Conservation (phyloP, 2,888 invertebrate genomes). For the Rhagium mordax region DNA sequence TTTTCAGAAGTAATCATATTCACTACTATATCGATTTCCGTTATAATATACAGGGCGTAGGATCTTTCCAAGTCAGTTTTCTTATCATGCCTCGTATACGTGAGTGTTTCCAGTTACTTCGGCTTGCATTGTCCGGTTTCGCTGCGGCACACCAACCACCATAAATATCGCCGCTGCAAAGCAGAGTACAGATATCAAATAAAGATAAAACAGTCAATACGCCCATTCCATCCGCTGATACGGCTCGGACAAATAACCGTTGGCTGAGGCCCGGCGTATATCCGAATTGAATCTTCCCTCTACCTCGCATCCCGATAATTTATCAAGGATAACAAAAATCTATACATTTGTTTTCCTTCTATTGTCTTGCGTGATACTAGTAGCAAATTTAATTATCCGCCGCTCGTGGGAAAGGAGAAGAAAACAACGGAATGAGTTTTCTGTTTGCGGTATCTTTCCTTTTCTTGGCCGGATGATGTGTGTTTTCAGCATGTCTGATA, state of each 20-base stretch:
- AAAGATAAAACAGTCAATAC: background rate
- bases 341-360: constrained; percentile 2
- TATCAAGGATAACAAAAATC: constrained; percentile 3
- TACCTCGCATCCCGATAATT: background rate
- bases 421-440: background rate
- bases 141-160: too few species aligned
- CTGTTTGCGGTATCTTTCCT: background rate
- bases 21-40: too few species aligned
- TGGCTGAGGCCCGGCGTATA: background rate
- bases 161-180: background rate
- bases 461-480: background rate
- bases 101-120: too few species aligned
- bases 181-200: background rate
- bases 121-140: too few species aligned
- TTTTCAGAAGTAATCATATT: too few species aligned
- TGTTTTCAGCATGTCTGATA: background rate
- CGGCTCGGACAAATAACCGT: background rate
- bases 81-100: too few species aligned
- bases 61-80: too few species aligned
- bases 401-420: background rate
- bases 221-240: background rate
- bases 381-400: background rate
- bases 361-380: background rate
- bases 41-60: too few species aligned
- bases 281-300: background rate